These are phyloP conservation scores for Brachyhypopomus occidentalis DNA, from an alignment of 2,113 vertebrate species.

Conservation along the genomic window DNA sequence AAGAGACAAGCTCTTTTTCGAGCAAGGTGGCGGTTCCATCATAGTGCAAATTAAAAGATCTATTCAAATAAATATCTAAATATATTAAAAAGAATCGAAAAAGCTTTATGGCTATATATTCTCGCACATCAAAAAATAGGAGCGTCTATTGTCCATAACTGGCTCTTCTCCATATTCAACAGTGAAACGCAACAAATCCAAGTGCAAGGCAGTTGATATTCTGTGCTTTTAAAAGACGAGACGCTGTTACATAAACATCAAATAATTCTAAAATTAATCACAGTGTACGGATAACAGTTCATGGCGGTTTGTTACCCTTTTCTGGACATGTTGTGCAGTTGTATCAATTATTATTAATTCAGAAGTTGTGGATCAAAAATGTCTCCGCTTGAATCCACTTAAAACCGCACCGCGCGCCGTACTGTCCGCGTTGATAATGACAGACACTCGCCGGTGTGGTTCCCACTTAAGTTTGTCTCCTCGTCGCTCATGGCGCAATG, in stretches of 20 bases:
- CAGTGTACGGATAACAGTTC: slow-evolving; percentile 56
- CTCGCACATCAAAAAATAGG: slow-evolving; percentile 58
- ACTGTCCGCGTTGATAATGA: slow-evolving; percentile 55
- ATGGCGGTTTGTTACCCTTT: slow-evolving; percentile 17
- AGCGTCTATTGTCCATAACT: slow-evolving; percentile 64
- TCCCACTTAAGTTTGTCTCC: slow-evolving; percentile 73
- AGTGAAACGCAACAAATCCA: slow-evolving; percentile 36
- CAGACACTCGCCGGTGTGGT: slow-evolving; percentile 55
- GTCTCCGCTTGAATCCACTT: slow-evolving; percentile 11
- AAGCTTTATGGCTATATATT: slow-evolving; percentile 65
- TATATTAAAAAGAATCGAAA: slow-evolving; percentile 42
- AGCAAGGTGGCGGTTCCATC: slow-evolving; percentile 86
- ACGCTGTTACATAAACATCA: neutral
- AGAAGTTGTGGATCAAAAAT: slow-evolving; percentile 39
- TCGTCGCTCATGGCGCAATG: slow-evolving; percentile 71
- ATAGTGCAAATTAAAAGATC: slow-evolving; percentile 65
- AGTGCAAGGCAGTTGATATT: slow-evolving; percentile 40
- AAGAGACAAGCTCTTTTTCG: slow-evolving; percentile 88
- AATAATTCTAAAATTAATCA: slow-evolving; percentile 48
- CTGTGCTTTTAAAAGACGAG: slow-evolving; percentile 4
- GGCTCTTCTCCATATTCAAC: slow-evolving; percentile 58
- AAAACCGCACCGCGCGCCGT: slow-evolving; percentile 53
- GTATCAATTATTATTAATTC: slow-evolving; percentile 10
- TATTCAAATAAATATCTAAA: slow-evolving; percentile 46
- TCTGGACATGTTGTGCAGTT: slow-evolving; percentile 7